Evolutionary conservation across 1,140 invertebrate genomes (phyloP).

Genomic region (Helicoverpa armigera): DNA sequence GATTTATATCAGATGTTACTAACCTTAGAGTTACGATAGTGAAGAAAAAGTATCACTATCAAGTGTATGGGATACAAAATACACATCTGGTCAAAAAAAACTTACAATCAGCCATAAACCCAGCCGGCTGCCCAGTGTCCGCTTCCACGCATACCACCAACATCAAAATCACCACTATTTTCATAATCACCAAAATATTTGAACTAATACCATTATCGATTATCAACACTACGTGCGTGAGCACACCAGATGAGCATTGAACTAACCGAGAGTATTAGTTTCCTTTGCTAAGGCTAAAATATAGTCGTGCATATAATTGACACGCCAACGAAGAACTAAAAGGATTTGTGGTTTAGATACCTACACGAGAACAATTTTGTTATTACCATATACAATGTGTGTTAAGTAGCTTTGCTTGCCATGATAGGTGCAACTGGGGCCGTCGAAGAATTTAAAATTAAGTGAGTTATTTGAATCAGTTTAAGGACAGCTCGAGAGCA

Average conservation of each 20-base stretch:
- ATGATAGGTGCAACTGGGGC: no score
- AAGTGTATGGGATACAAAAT: no score
- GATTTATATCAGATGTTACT: no score
- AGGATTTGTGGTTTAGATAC: constrained; percentile 17
- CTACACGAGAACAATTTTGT: constrained; percentile 3
- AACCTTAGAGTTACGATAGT: no score
- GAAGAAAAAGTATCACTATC: no score
- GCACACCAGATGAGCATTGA: constrained; percentile 27
- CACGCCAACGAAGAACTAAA: constrained; percentile 1
- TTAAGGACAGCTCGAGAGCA: no score
- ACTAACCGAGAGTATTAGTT: constrained; percentile 49
- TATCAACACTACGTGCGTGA: constrained; percentile 26
- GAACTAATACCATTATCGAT: constrained; percentile 2
- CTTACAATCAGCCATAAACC: constrained; percentile 70
- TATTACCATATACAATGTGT: neutral
- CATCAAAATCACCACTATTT: constrained; percentile 48
- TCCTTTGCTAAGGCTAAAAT: constrained; percentile 51
- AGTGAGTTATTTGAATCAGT: no score
- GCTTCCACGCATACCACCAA: constrained; percentile 26
- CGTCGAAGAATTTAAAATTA: no score
- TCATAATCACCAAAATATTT: constrained; percentile 27
- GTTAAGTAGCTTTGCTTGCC: neutral
- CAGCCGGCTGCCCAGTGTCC: constrained; percentile 62
- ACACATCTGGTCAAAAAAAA: neutral
- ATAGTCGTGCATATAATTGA: constrained; percentile 44